Evolutionary conservation across 2,888 invertebrate species (phyloP), one percentile per base, ranked within the genome.

Genomic region (Pammene fasciana): DNA sequence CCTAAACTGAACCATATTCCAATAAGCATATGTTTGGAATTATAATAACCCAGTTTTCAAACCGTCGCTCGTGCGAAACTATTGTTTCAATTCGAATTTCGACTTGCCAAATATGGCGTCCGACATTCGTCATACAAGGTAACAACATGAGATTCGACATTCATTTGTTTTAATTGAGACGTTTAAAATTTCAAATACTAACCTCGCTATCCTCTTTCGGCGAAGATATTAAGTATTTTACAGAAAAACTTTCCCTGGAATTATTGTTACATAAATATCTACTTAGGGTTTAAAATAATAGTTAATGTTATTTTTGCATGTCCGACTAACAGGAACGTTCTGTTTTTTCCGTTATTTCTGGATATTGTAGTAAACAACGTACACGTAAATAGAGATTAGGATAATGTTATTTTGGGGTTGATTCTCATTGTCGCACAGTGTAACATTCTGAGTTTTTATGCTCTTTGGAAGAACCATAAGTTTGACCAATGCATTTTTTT

Each of bases 61-160:
- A 5, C 38, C 18, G 50, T 9, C 41, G 18, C 46, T 41, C 18
- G 50, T 13, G 62, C 62, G 62, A 41, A 52, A 26, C 62, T 62
- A 68, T 68, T 68, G 56, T 64, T 64, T 64, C 56, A 60, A 59
- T 67, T 62, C 41, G 50, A 41, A 60, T n/a, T 57, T 57, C 38
- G 54, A 54, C 54, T 54, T 13, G 14, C 68, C 62, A 36, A 64
- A 68, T 56, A 68, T 50, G 56, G 68, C 38, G 60, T 11, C 34
- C 34, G 43, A 62, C 56, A 64, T 50, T 50, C 54, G 52, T 60
- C 62, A 64, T 55, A 68, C 26, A 62, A 62, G 68, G 68, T 50
- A 62, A 41, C 56, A 41, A 62, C 56, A 68, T 48, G 50, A 50
- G 48, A 57, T 62, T 50, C 62, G 43, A 68, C 56, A 62, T 64